Conservation (phyloP, 2,888 invertebrate genomes). For the Fabriciana adippe region DNA sequence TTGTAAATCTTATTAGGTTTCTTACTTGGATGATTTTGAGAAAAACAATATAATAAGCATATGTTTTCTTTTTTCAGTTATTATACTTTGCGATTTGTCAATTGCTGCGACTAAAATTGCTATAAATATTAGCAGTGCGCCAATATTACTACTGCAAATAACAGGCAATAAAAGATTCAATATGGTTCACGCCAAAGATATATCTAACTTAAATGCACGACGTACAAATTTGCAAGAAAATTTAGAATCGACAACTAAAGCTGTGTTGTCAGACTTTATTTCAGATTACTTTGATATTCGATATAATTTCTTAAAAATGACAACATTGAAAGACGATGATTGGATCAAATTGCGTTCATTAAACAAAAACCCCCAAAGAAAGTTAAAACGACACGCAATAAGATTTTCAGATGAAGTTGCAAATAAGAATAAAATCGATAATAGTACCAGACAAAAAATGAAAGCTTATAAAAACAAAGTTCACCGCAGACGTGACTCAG, state of each 20-base stretch:
- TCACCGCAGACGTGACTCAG: neutral
- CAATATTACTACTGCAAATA: constrained; percentile 21
- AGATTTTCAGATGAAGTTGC: neutral
- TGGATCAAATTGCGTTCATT: constrained; percentile 1
- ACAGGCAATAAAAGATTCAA: constrained; percentile 5
- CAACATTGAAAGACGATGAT: neutral
- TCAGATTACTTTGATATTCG: constrained; percentile 15
- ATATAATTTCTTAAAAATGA: neutral
- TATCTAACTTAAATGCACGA: neutral
- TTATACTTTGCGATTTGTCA: constrained; percentile 33
- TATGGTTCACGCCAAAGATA: neutral
- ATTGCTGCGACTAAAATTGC: constrained; percentile 30
- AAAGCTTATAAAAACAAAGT: neutral
- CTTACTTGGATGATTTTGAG: too few species aligned
- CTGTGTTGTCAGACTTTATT: neutral
- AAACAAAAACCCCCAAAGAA: neutral
- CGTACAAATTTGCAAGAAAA: neutral
- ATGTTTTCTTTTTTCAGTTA: constrained; percentile 22
- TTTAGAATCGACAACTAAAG: neutral
- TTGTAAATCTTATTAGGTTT: too few species aligned
- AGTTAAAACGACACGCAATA: constrained; percentile 5
- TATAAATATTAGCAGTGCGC: constrained; percentile 32
- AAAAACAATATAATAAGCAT: neutral
- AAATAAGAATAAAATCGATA: neutral
- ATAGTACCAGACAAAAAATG: neutral